Conservation (phyloP, 2,113 vertebrate species). For the Gorsachius goisagi region DNA sequence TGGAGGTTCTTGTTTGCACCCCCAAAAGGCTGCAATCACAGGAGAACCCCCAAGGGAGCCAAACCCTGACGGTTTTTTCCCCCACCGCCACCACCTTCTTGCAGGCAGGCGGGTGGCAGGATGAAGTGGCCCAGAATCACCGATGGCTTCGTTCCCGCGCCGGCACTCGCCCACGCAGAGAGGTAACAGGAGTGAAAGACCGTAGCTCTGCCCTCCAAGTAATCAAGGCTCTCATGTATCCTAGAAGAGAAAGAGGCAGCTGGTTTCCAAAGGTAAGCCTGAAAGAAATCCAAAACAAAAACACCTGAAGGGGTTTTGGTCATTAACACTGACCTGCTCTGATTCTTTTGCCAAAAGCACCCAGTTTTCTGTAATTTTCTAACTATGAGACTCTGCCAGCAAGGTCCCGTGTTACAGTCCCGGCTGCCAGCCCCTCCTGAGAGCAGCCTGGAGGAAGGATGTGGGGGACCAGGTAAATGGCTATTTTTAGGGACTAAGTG, state of each 20-base stretch:
- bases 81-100: conserved; percentile 59
- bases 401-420: fast-evolving
- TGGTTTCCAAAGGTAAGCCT: neutral
- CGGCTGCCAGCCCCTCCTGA: fast-evolving
- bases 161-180: neutral
- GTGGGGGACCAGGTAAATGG: fast-evolving
- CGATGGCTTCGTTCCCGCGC: neutral
- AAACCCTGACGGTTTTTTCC: neutral
- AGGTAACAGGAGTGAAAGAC: conserved; percentile 78
- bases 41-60: neutral
- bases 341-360: neutral
- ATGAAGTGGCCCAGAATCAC: conserved; percentile 73
- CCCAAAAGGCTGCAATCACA: neutral
- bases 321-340: neutral
- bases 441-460: neutral
- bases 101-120: conserved; percentile 75
- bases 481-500: neutral
- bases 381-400: neutral
- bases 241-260: conserved; percentile 57
- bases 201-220: conserved; percentile 73
- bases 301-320: neutral
- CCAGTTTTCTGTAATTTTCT: neutral
- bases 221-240: conserved; percentile 73
- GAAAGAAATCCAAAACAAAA: neutral
- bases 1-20: neutral